Evolutionary conservation across 1,140 invertebrate genomes (phyloP), one percentile per base, ranked within the genome.

Genomic region (Heliothis subflexa): DNA sequence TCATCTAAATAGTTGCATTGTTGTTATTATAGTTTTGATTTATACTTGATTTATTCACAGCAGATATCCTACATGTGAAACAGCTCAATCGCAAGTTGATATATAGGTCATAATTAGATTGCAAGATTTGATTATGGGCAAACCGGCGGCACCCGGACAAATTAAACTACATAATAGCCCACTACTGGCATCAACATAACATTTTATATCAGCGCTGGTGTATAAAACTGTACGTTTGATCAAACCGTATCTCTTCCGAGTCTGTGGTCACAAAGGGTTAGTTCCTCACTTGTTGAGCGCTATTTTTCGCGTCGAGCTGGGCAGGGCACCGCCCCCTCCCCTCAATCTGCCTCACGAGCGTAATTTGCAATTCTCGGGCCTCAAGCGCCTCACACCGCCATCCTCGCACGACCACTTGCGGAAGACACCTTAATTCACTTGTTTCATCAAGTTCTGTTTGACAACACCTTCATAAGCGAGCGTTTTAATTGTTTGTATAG

Each of bases 231-330:
- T 47, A 21, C 0, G 16, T 11, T 47, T 9, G n/a, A 66, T 47
- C 18, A 10, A 52, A 21, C 25, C 55, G 12, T 71, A 28, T 33
- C 52, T 28, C 12, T 52, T 28, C 45, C 47, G 18, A 52, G 47
- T 57, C 54, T 49, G 9, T 59, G 40, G 54, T 61, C 54, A 61
- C 55, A 55, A 61, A 74, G 40, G 33, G 33, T 21, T 61, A 61
- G 40, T 61, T 61, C 45, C 64, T 84, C 80, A 81, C 80, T 84
- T 84, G 82, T 84, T 84, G 81, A 82, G 72, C 78, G 70, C 21
- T 68, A 78, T 81, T 84, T 80, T 80, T 81, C 80, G 28, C 79
- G 71, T 64, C 78, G 61, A 28, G 25, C 71, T 59, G n/a, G 21
- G 55, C 45, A 47, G 50, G 13, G 66, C 50, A n/a, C 7, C 59